These are phyloP conservation scores for Bos indicus DNA, from an alignment of 2,113 vertebrate species.

Conservation along the genomic window DNA sequence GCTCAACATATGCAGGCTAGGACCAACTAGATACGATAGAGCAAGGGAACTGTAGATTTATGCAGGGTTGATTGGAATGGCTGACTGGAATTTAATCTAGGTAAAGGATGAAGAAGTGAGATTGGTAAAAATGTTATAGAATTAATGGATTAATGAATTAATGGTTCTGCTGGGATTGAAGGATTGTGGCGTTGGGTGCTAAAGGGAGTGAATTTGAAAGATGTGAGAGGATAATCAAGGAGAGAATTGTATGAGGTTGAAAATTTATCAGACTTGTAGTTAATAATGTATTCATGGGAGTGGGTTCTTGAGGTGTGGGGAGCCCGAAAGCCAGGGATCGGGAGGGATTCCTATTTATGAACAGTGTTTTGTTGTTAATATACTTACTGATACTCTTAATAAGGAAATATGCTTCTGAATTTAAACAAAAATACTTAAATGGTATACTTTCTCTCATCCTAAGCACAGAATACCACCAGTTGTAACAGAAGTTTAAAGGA, in stretches of 20 bases:
- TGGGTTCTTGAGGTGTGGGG: neutral
- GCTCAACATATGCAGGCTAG: neutral
- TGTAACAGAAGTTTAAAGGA: neutral
- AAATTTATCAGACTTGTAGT: neutral
- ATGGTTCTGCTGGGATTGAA: neutral
- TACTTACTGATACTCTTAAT: neutral
- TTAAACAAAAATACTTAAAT: neutral
- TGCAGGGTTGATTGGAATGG: neutral
- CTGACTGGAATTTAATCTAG: neutral
- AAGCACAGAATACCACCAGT: neutral
- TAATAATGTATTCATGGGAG: neutral
- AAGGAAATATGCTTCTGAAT: neutral
- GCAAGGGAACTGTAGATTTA: neutral
- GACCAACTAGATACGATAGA: neutral
- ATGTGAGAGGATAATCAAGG: neutral
- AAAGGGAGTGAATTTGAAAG: neutral
- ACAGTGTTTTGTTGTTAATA: neutral
- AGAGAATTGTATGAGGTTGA: neutral
- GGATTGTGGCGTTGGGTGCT: neutral
- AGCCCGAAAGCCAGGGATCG: neutral
- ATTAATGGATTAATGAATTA: neutral
- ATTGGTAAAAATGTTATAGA: neutral
- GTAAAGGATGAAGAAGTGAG: neutral
- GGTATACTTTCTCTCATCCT: neutral
- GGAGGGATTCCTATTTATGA: neutral